These are phyloP conservation scores for Dorcus parallelipipedus DNA, from an alignment of 2,888 invertebrate genomes.

Conservation along the genomic window DNA sequence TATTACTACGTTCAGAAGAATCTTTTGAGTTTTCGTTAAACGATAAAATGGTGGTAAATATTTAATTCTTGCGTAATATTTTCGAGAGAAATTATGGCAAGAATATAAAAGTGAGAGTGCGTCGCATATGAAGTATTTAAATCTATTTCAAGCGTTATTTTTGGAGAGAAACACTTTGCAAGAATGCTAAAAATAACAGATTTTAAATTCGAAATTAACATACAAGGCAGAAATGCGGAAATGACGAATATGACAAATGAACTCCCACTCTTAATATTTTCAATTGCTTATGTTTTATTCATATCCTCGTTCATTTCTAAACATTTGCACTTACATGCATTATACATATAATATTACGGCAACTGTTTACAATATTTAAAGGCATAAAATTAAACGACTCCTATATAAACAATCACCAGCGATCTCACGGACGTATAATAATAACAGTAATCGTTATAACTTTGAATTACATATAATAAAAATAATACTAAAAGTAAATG, in stretches of 20 bases:
- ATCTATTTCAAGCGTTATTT: too few relatives aligned
- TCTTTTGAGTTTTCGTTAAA: too few relatives aligned
- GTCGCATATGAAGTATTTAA: too few relatives aligned
- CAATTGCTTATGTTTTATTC: constrained; percentile 37
- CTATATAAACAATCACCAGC: constrained; percentile 11
- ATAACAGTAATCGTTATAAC: constrained; percentile 45
- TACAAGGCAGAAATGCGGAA: constrained; percentile 8
- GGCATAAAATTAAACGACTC: constrained; percentile 21
- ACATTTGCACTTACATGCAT: constrained; percentile 6
- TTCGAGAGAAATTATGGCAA: too few relatives aligned
- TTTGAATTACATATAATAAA: constrained; percentile 48
- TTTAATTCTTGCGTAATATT: too few relatives aligned
- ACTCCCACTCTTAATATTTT: constrained; percentile 36
- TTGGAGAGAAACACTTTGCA: not conserved
- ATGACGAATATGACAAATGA: constrained; percentile 17
- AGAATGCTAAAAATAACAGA: constrained; percentile 3
- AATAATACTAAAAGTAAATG: constrained; percentile 45
- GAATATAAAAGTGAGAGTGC: too few relatives aligned
- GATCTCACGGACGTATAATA: constrained; percentile 32
- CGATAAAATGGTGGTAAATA: too few relatives aligned
- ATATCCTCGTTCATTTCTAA: constrained; percentile 14
- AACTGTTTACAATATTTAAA: constrained; percentile 13
- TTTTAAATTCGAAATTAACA: constrained; percentile 12
- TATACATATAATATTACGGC: constrained; percentile 3
- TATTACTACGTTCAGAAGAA: too few relatives aligned